Conservation (phyloP, 2,888 invertebrate species). For the Dyspetes luteomarginatus region DNA sequence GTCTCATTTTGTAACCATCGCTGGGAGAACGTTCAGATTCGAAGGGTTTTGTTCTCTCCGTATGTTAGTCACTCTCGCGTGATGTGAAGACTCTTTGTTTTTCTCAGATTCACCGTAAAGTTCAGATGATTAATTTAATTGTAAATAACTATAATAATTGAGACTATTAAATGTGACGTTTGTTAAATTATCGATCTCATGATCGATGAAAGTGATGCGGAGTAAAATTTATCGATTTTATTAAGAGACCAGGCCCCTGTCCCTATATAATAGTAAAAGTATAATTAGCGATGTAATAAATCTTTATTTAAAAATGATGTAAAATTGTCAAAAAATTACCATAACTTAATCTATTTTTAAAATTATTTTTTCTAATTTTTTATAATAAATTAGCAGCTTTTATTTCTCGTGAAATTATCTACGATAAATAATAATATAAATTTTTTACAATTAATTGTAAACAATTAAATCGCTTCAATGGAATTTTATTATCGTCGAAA, state of each 20-base stretch:
- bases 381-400: no score
- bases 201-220: not conserved
- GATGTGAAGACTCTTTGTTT: not conserved
- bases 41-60: conserved; percentile 20
- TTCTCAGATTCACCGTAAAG: not conserved
- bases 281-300: no score
- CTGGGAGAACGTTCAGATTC: conserved; percentile 33
- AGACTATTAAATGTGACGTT: not conserved
- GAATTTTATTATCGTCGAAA: no score
- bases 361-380: no score
- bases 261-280: not conserved
- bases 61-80: conserved; percentile 9
- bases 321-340: no score
- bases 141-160: not conserved
- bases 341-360: no score
- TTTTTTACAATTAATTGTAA: no score
- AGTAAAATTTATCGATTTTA: no score
- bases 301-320: no score
- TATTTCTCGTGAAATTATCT: no score
- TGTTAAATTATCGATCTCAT: not conserved
- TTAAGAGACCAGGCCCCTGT: not conserved
- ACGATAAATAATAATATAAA: no score
- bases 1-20: conserved; percentile 20
- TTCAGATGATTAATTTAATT: conserved; percentile 1
- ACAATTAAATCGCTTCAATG: no score